Base-by-base conservation (phyloP, 2,113 vertebrate species). In the Spizaetus ornatus region DNA sequence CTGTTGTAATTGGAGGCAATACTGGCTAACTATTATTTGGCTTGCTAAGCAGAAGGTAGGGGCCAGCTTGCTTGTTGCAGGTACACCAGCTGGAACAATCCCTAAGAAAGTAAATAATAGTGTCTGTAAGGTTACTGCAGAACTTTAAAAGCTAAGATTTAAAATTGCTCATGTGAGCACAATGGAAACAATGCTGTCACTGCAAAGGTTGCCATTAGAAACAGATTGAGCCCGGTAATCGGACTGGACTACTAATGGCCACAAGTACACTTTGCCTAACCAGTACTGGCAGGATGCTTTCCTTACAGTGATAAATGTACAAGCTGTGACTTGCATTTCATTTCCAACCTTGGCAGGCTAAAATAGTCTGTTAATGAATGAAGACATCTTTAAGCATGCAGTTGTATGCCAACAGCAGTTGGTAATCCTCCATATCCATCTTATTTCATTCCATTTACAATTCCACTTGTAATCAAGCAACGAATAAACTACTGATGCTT, bases 341-440 rank as follows among this genome's bases (percentile, higher is more conserved):
- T 98, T 98, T 96, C 86, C 95, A 96, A 65, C 82, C 86, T 89
- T 98, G 97, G 96, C 97, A 98, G 87, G 70, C 94, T 94, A 55
- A 80, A 97, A 88, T 94, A 86, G 96, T 70, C 94, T 97, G 91
- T 92, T 98, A 98, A 98, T 98, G 97, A 98, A 97, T 97, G 96
- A 94, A 98, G 98, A 97, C 86, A 92, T 97, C 79, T 96, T 97
- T 94, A 97, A 97, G 91, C 90, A 81, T 58, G 87, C 38, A 65
- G 81, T 65, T 94, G 88, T 91, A 91, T 93, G 96, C 96, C 97
- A 98, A 94, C 50, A 97, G 58, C 93, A 98, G 95, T 97, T 98
- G 96, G 93, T 97, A 96, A 94, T 90, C 48, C 95, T 98, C 88
- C 87, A 92, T 96, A 94, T 95, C 96, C 94, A 97, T 97, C 96